Evolutionary conservation across 2,113 vertebrate species (phyloP).

Genomic region (Glaucidium brasilianum): DNA sequence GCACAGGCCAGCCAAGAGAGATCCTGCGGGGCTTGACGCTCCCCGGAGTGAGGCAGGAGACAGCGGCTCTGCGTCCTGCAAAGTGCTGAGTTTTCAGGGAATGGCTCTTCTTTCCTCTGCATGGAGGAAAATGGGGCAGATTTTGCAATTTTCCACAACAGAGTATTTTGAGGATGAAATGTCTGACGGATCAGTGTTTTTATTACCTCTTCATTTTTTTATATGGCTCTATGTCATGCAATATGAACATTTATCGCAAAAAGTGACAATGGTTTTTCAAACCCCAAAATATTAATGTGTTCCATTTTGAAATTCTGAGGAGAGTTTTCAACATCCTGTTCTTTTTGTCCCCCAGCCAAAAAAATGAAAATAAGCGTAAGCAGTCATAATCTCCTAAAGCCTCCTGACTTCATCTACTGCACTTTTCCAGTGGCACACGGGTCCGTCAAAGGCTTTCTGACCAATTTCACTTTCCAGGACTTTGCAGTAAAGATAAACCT

Average conservation of each 20-base stretch:
- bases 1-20: not conserved
- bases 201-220: accelerated
- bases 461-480: not conserved
- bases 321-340: not conserved
- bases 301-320: not conserved
- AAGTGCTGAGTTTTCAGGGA: not conserved
- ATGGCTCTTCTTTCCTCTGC: not conserved
- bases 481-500: not conserved
- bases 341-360: not conserved
- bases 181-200: not conserved
- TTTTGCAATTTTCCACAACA: not conserved
- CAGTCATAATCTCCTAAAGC: not conserved
- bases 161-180: not conserved
- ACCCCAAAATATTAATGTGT: not conserved
- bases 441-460: not conserved
- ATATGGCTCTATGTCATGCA: accelerated
- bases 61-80: accelerated
- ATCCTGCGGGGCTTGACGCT: not conserved
- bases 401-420: not conserved
- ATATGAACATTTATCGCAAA: not conserved
- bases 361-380: not conserved
- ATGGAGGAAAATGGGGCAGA: not conserved
- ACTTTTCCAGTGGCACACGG: not conserved
- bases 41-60: accelerated
- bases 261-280: not conserved